Conservation (phyloP, 2,113 vertebrate species). For the Lepus timidus region DNA sequence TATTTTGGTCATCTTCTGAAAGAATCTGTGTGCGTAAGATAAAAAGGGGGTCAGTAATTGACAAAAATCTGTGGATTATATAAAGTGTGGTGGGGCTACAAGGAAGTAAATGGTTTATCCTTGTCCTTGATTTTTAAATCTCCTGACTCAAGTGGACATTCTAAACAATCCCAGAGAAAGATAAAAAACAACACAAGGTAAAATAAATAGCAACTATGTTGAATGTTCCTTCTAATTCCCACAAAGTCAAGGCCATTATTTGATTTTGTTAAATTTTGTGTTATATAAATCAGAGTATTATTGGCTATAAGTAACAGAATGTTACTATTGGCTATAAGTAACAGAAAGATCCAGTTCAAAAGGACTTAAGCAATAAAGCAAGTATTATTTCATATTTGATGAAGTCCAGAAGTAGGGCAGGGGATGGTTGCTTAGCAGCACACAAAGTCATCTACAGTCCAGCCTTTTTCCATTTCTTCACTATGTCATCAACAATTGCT, state of each 20-base stretch:
- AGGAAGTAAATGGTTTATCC: constrained; percentile 29
- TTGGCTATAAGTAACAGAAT: constrained; percentile 29
- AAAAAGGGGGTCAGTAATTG: background rate
- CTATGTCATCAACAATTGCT: background rate
- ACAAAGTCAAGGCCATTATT: background rate
- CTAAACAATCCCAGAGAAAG: background rate
- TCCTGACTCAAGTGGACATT: background rate
- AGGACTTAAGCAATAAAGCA: background rate
- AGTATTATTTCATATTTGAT: background rate
- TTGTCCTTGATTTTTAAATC: constrained; percentile 14
- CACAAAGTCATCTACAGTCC: background rate
- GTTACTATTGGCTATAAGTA: background rate
- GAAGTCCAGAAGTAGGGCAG: background rate
- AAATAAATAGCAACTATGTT: constrained; percentile 27
- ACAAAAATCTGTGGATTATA: constrained; percentile 46
- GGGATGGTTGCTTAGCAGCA: background rate
- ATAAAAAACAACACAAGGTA: background rate
- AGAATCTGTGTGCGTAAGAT: constrained; percentile 57
- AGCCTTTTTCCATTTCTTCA: background rate
- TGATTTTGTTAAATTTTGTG: constrained; percentile 28
- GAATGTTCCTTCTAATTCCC: background rate
- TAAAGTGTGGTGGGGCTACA: background rate
- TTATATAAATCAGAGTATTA: background rate
- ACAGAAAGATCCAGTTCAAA: background rate
- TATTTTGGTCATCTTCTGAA: constrained; percentile 65